phyloP scores from a whole-genome alignment of 2,113 vertebrate genomes.

The Irena cyanogastra region DNA sequence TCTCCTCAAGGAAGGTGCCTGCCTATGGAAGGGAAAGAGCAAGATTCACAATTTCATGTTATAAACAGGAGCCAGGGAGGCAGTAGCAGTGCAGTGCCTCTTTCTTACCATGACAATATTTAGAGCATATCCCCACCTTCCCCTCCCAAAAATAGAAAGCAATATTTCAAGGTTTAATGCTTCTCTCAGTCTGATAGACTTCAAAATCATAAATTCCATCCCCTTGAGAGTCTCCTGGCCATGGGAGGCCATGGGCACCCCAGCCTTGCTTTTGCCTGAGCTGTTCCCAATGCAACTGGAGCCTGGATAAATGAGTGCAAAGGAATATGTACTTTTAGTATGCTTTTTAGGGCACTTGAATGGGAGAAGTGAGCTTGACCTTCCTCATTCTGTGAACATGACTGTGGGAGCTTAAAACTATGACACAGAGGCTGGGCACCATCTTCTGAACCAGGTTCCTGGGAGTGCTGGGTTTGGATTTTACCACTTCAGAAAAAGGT shows the following conservation, averaged over 20 bases:
- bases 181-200: not conserved
- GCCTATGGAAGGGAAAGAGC: not conserved
- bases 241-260: not conserved
- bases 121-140: not conserved
- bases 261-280: not conserved
- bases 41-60: not conserved
- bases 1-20: not conserved
- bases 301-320: not conserved
- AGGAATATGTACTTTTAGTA: not conserved
- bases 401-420: not conserved
- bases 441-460: not conserved
- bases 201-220: not conserved
- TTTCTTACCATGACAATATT: not conserved
- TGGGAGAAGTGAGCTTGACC: not conserved
- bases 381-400: not conserved
- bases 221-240: not conserved
- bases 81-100: not conserved
- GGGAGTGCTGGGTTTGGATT: not conserved
- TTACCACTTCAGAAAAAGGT: not conserved
- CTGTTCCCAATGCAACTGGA: not conserved
- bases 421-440: rapidly evolving
- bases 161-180: not conserved
- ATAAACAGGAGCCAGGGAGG: not conserved
- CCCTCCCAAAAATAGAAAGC: not conserved
- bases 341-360: not conserved